Conservation (phyloP, 2,888 invertebrate genomes). For the Microctonus brassicae region DNA sequence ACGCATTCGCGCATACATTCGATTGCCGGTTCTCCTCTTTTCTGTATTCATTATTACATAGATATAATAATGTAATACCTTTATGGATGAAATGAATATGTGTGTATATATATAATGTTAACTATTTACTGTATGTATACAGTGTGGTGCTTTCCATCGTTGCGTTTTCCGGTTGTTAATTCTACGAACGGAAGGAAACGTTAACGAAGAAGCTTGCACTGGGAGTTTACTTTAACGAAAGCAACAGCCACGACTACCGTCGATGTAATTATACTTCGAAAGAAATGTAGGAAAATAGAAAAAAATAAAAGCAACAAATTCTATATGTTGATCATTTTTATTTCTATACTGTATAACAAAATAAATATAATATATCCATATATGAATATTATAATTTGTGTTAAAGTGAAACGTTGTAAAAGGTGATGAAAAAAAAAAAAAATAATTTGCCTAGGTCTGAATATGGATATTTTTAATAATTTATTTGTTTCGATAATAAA, state of each 20-base stretch:
- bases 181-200: slow-evolving; percentile 40
- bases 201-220: slow-evolving; percentile 41
- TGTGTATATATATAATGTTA: background rate
- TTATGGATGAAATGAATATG: background rate
- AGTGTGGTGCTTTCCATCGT: slow-evolving; percentile 2
- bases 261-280: slow-evolving; percentile 20
- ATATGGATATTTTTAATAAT: no score
- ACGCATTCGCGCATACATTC: slow-evolving; percentile 43
- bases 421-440: no score
- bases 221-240: slow-evolving; percentile 15
- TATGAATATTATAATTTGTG: no score
- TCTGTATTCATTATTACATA: background rate
- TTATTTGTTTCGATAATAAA: no score
- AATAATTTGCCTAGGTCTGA: no score
- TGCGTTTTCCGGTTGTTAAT: slow-evolving; percentile 42
- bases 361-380: no score
- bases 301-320: background rate
- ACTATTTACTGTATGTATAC: background rate
- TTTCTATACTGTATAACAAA: no score
- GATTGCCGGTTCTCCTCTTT: background rate
- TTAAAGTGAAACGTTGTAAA: no score
- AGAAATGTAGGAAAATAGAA: slow-evolving; percentile 12
- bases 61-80: background rate
- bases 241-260: slow-evolving; percentile 17
- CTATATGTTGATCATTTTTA: no score